Base-by-base conservation (phyloP, 2,888 invertebrate species). In the Serrognathus titanus region DNA sequence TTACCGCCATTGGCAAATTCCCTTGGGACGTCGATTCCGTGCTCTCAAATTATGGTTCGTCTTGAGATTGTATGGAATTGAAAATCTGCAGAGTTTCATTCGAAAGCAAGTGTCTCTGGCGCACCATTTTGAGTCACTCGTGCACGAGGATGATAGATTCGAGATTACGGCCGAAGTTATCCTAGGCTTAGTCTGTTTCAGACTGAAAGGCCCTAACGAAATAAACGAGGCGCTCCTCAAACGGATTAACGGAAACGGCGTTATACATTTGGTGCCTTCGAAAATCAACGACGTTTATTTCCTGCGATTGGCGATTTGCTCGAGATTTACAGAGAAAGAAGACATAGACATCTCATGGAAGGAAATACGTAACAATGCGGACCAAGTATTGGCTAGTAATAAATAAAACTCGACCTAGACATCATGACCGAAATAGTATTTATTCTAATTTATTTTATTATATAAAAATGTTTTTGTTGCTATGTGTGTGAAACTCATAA, bases 1-100 rank as follows among this genome's bases (percentile, higher is more conserved):
- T 75, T 96, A 97, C 72, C 87, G 97, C 78, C 97, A 97, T 73
- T 97, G 96, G 97, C 96, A 97, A 81, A 96, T 97, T 63, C 96
- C 97, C 4, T 77, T 97, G 36, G 97, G 97, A 0, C 83, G 97
- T 60, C 84, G 97, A 63, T 97, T 97, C 79, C 84, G 97, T 57
- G 87, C 97, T 0, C 79, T 97, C 20, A 97, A 97, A 75, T 77
- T 97, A 13, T 97, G 97, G 97, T 97, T 97, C 72, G 97, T 97
- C 0, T 77, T 97, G 61, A 83, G 97, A 55, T 79, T 94, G 49
- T 96, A 92, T 70, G 97, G 97, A 0, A 83, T 93, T 0, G 88
- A 91, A 72, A 92, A 94, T 69, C 80, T 98, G 0, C 94, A 96
- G 73, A 86, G 86, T 6, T 85, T 87, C 71, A 95, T 97, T 53